Conservation (phyloP, 1,140 invertebrate genomes). For the Lordiphosa stackelbergi region DNA sequence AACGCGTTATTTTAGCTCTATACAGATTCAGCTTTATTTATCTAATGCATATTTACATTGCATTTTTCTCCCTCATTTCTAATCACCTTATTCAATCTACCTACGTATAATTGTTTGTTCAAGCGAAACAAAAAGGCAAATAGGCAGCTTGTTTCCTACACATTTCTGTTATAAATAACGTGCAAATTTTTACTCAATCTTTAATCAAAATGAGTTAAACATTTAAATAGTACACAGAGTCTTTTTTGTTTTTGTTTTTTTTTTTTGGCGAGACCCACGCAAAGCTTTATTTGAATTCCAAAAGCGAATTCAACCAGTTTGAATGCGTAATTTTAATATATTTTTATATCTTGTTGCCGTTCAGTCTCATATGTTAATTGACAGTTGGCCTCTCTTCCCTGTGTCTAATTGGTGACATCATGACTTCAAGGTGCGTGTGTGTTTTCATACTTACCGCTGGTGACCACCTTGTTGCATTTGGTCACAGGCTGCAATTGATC, state of each 20-base stretch:
- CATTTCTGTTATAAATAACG: too few relatives aligned
- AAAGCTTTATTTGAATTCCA: slow-evolving; percentile 14
- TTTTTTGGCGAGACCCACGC: background rate
- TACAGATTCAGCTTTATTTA: too few relatives aligned
- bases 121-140: background rate
- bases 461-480: slow-evolving; percentile 71
- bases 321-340: too few relatives aligned
- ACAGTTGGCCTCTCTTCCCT: slow-evolving; percentile 14
- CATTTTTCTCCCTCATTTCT: background rate
- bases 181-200: slow-evolving; percentile 5
- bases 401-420: slow-evolving; percentile 55
- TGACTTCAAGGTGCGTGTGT: slow-evolving; percentile 35
- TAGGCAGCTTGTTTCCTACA: slow-evolving; percentile 1
- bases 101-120: background rate
- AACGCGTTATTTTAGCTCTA: too few relatives aligned
- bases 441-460: slow-evolving; percentile 59
- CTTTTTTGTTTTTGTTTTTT: background rate
- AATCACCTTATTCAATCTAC: background rate
- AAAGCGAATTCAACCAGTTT: background rate
- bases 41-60: background rate
- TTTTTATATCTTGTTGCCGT: slow-evolving; percentile 2
- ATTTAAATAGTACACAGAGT: background rate
- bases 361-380: slow-evolving; percentile 52
- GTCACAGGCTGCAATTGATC: slow-evolving; percentile 64
- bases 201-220: background rate